A percentile compares a stretch with the other conserved stretches of the same genome.
Evolutionary conservation across 2,797 vertebrate species (phyloP).

Genomic region (Coccyzus lansbergi): DNA sequence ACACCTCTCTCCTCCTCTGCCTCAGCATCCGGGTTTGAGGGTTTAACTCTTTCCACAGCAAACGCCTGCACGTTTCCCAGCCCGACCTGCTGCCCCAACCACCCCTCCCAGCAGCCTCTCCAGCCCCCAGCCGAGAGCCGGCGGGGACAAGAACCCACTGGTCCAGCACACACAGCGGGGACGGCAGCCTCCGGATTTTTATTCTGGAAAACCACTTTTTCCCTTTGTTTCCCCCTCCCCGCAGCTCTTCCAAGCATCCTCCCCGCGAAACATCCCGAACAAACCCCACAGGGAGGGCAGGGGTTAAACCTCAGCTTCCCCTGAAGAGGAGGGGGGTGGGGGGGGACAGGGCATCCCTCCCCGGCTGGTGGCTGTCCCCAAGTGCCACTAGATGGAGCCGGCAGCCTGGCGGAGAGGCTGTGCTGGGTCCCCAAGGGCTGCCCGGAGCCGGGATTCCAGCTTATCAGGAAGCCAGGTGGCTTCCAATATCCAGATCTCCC

Average conservation of each 20-base stretch:
- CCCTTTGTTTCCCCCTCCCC: neutral
- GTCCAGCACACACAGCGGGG: neutral
- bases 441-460: neutral
- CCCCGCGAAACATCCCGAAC: neutral
- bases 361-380: neutral
- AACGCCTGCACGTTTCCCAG: neutral
- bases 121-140: neutral
- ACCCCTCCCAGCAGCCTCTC: neutral
- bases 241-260: neutral
- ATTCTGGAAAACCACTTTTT: neutral
- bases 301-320: neutral
- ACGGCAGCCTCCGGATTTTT: neutral
- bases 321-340: neutral
- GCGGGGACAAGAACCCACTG: neutral
- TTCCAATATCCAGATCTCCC: neutral
- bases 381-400: conserved; percentile 65
- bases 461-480: neutral
- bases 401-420: neutral
- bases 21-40: conserved; percentile 46
- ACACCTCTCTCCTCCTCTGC: conserved; percentile 24
- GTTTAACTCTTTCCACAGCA: conserved; percentile 43
- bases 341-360: neutral
- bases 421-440: neutral
- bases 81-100: neutral
- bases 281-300: neutral